Base-by-base conservation (phyloP, 2,797 vertebrate genomes). In the Aldrovandia affinis region DNA sequence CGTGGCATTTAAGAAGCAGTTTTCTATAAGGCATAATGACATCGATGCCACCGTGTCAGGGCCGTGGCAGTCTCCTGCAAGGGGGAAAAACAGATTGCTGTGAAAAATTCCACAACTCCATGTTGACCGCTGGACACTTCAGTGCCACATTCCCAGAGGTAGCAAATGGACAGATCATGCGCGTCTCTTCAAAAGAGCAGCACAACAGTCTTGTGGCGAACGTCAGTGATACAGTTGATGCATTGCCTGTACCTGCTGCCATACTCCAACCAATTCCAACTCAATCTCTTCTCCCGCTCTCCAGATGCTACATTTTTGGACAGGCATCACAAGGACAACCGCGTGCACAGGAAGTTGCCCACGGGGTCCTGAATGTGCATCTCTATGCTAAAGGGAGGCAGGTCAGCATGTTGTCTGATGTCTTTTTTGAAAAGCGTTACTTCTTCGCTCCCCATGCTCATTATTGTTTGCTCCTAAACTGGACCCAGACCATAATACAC, bases 71-170 rank as follows among this genome's bases (percentile, higher is more conserved):
- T 75, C 70, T 75, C 78, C 82, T 78, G 82, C 81, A 63, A 33
- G 52, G 80, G 75, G 68, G 65, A 87, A 86, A 87, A 86, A 82
- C 89, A 86, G 90, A 91, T 89, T 89, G 82, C 79, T 81, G 80
- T 47, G 86, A 84, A 85, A 89, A 86, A 90, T 92, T 92, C 91
- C 88, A 87, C 10, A 1, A 86, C 87, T 84, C 61, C 57, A 87
- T 87, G 87, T 88, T 87, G 89, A 86, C 88, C 86, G 83, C 85
- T 81, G 89, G 85, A 86, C 91, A 91, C 91, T 83, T 61, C 86
- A 80, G 89, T 73, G 89, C 86, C 86, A 92, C 89, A 92, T 93
- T 94, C 91, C 91, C 88, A 86, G 86, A 85, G 88, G 89, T 83
- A 88, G 80, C 88, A 86, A 89, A 81, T 87, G 88, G 90, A 88